These are phyloP conservation scores for Drosophila sordidula DNA, from an alignment of 2,888 invertebrate genomes.

Conservation along the genomic window DNA sequence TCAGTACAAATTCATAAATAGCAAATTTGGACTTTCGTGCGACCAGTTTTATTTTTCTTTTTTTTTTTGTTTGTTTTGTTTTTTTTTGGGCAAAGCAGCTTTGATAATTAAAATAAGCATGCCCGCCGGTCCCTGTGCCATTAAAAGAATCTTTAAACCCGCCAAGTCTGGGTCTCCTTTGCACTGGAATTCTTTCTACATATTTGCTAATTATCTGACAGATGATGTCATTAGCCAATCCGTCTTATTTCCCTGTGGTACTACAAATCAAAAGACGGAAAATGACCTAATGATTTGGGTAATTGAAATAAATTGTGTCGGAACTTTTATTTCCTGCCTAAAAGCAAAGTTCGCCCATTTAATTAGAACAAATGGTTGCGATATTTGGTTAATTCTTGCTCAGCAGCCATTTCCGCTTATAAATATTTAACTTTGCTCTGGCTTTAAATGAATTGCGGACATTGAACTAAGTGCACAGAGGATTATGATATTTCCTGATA, in stretches of 20 bases:
- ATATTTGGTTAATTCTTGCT: constrained; percentile 7
- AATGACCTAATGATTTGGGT: constrained; percentile 48
- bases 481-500: constrained; percentile 6
- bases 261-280: constrained; percentile 27
- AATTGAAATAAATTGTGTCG: constrained; percentile 64
- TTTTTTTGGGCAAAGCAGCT: not conserved
- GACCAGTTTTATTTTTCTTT: not conserved
- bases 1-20: constrained; percentile 15
- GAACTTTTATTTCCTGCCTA: constrained; percentile 22
- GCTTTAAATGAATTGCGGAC: not conserved
- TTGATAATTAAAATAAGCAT: not conserved
- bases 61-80: no score
- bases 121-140: no score
- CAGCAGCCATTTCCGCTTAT: constrained; percentile 1
- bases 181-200: not conserved
- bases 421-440: constrained; percentile 2
- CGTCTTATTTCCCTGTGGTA: constrained; percentile 6
- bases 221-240: constrained; percentile 52
- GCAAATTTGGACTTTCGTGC: constrained; percentile 14
- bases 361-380: constrained; percentile 30
- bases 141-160: not conserved
- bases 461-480: not conserved
- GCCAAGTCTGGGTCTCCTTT: not conserved
- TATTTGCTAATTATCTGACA: constrained; percentile 38
- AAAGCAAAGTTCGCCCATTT: constrained; percentile 20